Conservation (phyloP, 2,797 vertebrate genomes). For the Gymnopithys bicolor region DNA sequence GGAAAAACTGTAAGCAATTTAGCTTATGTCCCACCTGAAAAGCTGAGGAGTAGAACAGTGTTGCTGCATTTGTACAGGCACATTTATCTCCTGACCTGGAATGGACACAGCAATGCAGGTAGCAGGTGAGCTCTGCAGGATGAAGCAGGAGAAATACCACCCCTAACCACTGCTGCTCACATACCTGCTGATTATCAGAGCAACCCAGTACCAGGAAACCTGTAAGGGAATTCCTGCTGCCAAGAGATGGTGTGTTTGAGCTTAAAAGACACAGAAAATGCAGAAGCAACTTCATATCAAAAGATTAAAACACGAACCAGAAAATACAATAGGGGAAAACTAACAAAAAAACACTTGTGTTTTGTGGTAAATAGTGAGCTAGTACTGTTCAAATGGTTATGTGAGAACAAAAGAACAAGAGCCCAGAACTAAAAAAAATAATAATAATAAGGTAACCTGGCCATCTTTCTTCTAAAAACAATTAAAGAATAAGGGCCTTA, state of each 20-base stretch:
- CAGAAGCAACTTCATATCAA: constrained; percentile 57
- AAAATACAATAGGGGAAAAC: constrained; percentile 7
- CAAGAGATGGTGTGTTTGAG: constrained; percentile 58
- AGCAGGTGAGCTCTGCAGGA: neutral
- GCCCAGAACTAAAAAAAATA: neutral
- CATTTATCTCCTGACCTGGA: constrained; percentile 7
- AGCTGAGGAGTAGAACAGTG: neutral
- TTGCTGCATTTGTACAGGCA: constrained; percentile 12
- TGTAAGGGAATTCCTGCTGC: constrained; percentile 50
- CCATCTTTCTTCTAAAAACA: neutral
- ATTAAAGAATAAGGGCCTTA: neutral
- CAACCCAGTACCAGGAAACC: constrained; percentile 38
- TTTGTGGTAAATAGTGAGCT: constrained; percentile 21
- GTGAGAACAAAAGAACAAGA: constrained; percentile 26
- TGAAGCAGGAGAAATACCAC: constrained; percentile 46
- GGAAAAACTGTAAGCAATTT: constrained; percentile 25
- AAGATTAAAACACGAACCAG: constrained; percentile 40
- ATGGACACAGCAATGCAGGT: neutral
- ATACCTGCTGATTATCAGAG: constrained; percentile 63
- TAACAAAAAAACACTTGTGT: neutral
- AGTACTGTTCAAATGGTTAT: constrained; percentile 17
- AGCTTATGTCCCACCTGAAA: constrained; percentile 28
- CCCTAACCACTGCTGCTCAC: constrained; percentile 48
- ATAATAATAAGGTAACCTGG: neutral
- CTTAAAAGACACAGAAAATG: constrained; percentile 57